phyloP scores from a whole-genome alignment of 2,888 invertebrate species.

The Cremastinae sp. region DNA sequence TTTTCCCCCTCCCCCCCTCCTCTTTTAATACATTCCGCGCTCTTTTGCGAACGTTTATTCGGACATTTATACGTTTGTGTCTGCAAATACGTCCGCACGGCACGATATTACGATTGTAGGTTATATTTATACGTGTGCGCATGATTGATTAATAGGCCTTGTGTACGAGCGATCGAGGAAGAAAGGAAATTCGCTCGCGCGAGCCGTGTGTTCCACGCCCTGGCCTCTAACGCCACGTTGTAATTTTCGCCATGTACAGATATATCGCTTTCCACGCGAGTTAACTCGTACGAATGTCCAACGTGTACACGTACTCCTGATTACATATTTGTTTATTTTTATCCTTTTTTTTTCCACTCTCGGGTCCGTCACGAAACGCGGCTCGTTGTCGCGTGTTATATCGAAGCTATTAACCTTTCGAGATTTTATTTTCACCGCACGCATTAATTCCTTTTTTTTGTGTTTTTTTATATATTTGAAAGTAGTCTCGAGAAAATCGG shows the following conservation, averaged over 20 bases:
- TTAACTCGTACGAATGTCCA: background rate
- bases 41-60: background rate
- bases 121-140: constrained; percentile 50
- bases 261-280: background rate
- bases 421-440: constrained; percentile 21
- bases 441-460: constrained; percentile 4
- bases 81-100: background rate
- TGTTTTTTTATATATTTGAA: constrained; percentile 8
- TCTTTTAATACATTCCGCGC: background rate
- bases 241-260: constrained; percentile 49
- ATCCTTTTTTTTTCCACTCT: background rate
- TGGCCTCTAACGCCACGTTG: constrained; percentile 51
- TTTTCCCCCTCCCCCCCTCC: constrained; percentile 8
- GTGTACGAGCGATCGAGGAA: constrained; percentile 36
- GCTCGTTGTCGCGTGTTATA: constrained; percentile 26
- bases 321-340: constrained; percentile 28
- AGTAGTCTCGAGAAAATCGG: constrained; percentile 22
- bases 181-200: constrained; percentile 56
- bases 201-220: constrained; percentile 54
- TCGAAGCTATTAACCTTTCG: constrained; percentile 39
- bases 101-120: constrained; percentile 53
- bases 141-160: constrained; percentile 60
- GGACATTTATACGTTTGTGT: background rate
- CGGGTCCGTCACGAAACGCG: background rate
- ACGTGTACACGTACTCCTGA: background rate